A percentile compares a stretch with the other conserved stretches of the same genome.
Evolutionary conservation across 2,888 invertebrate genomes (phyloP).

Genomic region (Lasioglossum calceatum): DNA sequence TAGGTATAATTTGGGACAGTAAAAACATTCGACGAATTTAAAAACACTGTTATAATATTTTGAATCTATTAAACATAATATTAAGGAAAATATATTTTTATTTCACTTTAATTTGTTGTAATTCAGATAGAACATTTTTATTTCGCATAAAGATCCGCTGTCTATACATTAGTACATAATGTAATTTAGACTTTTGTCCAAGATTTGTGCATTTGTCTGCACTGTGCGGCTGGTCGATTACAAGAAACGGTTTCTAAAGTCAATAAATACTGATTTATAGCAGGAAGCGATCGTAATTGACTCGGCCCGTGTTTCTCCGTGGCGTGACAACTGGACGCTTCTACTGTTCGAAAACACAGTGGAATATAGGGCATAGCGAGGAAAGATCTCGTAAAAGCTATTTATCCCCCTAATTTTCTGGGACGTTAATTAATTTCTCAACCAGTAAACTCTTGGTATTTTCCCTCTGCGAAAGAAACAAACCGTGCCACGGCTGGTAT

Average conservation of each 20-base stretch:
- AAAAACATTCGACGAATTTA: no score
- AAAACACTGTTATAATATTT: no score
- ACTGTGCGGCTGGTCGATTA: not conserved
- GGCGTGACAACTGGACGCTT: constrained; percentile 13
- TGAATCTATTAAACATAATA: no score
- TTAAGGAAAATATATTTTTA: no score
- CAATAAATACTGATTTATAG: constrained; percentile 2
- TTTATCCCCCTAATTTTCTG: not conserved
- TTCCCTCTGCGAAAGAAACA: not conserved
- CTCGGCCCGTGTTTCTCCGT: not conserved
- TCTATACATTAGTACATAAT: no score
- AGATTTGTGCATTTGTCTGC: not conserved
- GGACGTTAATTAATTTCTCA: not conserved
- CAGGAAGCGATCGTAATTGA: constrained; percentile 8
- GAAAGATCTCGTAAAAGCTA: not conserved
- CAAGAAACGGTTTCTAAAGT: not conserved
- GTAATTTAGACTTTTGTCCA: no score
- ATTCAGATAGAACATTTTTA: no score
- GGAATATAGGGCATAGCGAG: constrained; percentile 2
- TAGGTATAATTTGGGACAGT: no score
- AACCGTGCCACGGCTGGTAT: not conserved
- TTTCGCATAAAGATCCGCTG: no score
- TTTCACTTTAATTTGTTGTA: no score
- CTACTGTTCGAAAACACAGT: not conserved
- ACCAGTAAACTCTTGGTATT: not conserved